Conservation (phyloP, 2,113 vertebrate genomes). For the Delphinus delphis region DNA sequence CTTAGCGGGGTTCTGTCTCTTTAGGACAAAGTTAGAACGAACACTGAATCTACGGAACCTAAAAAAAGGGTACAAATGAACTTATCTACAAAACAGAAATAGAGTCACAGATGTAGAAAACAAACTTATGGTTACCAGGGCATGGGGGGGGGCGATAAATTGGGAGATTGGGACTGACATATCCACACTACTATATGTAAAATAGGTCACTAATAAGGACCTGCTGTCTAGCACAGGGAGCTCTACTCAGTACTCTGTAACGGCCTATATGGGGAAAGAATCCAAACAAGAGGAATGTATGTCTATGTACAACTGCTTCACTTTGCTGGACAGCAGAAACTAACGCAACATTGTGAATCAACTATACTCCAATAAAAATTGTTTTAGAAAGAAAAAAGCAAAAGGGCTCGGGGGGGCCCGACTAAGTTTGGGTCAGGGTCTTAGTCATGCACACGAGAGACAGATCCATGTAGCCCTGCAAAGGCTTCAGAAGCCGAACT, state of each 20-base stretch:
- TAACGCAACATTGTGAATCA: not conserved
- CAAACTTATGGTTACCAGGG: too few relatives aligned
- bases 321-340: not conserved
- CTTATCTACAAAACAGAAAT: too few relatives aligned
- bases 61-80: too few relatives aligned
- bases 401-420: not conserved
- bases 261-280: not conserved
- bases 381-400: not conserved
- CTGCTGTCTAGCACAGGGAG: not conserved
- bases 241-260: not conserved
- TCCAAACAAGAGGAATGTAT: accelerated
- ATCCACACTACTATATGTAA: too few relatives aligned
- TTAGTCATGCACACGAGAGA: accelerated
- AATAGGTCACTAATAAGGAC: not conserved
- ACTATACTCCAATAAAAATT: not conserved
- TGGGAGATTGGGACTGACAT: too few relatives aligned
- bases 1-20: not conserved
- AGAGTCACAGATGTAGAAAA: too few relatives aligned
- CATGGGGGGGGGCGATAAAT: too few relatives aligned
- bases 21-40: too few relatives aligned
- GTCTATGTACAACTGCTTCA: not conserved
- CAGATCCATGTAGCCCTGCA: too few relatives aligned
- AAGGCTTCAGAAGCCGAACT: not conserved
- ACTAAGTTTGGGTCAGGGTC: not conserved
- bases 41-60: not conserved